Evolutionary conservation across 2,888 invertebrate genomes (phyloP), one percentile per base, ranked within the genome.

Genomic region (Agrochola lychnidis): DNA sequence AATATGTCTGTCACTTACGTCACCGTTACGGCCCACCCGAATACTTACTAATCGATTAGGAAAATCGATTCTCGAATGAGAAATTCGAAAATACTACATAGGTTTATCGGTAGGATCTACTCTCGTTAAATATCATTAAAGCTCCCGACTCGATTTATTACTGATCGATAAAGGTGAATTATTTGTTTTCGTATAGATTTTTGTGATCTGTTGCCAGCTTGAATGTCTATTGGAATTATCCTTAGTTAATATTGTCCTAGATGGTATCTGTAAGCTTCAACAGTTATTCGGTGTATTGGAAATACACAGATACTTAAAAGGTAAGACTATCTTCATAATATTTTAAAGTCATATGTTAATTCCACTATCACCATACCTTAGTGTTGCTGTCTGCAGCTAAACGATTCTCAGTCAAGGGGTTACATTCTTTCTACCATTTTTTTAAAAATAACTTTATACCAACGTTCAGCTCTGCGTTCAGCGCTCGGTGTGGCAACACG

Each of bases 101-200:
- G 86, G 79, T 76, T 87, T 88, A 93, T 94, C 93, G 87, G 85
- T 86, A 81, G 73, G 73, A 95, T 95, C 95, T 93, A 93, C 94
- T 94, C 94, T 89, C 92, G 91, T 94, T 93, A 92, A 91, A 92
- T 91, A 90, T 90, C 92, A 91, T 91, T 92, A 94, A 93, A 93
- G 93, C 89, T 84, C 87, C 93, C 94, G 93, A 87, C 90, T 85
- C 92, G 92, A 95, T 95, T 94, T 95, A 95, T 92, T 92, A 88
- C 86, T 81, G 81, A 92, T 93, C 92, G 94, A 95, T 94, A 91
- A 91, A 87, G 86, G 87, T 92, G 90, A 93, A 91, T 93, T 93
- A 92, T 93, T 92, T 93, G 90, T 90, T 91, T 93, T 90, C 87
- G 85, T 90, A 71, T 76, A 86, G 87, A 88, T 88, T 86, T 81